Conservation (phyloP, 92 coral and sea anemone genomes). For the Pocillopora meandrina region DNA sequence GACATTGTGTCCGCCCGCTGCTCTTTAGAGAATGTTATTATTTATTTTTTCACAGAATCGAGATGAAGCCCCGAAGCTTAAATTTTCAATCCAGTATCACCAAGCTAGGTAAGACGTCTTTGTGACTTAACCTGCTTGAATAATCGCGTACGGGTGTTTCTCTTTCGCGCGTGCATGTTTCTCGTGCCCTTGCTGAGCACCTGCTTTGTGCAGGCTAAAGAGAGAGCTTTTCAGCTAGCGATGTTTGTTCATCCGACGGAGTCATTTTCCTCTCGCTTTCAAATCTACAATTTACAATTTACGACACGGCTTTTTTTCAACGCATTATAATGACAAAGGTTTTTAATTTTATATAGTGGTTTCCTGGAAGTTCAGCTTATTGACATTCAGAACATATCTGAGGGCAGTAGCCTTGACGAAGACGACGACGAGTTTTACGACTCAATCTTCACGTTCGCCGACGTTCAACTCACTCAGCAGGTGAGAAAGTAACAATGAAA, state of each 20-base stretch:
- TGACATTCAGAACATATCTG: constrained; percentile 13
- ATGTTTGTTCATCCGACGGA: no score
- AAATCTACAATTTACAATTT: no score
- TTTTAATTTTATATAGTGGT: constrained; percentile 5
- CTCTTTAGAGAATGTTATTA: background rate
- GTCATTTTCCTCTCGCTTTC: no score
- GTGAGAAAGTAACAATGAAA: background rate
- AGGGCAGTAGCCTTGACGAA: background rate
- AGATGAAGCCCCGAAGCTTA: constrained; percentile 67
- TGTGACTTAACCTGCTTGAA: background rate
- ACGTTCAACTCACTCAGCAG: constrained; percentile 34
- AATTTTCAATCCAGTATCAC: constrained; percentile 79
- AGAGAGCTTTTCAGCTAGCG: no score
- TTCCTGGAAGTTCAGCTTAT: constrained; percentile 28
- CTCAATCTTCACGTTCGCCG: constrained; percentile 29
- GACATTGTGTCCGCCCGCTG: background rate
- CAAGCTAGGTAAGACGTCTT: constrained; percentile 47
- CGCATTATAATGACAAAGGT: no score
- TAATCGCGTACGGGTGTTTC: background rate
- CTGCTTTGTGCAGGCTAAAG: no score
- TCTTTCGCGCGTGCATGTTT: background rate
- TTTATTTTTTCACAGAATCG: background rate
- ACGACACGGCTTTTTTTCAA: no score
- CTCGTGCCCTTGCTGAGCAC: no score
- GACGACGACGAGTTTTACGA: background rate